Evolutionary conservation across 2,797 vertebrate genomes (phyloP), one percentile per base, ranked within the genome.

Genomic region (Kryptolebias ocellatus): DNA sequence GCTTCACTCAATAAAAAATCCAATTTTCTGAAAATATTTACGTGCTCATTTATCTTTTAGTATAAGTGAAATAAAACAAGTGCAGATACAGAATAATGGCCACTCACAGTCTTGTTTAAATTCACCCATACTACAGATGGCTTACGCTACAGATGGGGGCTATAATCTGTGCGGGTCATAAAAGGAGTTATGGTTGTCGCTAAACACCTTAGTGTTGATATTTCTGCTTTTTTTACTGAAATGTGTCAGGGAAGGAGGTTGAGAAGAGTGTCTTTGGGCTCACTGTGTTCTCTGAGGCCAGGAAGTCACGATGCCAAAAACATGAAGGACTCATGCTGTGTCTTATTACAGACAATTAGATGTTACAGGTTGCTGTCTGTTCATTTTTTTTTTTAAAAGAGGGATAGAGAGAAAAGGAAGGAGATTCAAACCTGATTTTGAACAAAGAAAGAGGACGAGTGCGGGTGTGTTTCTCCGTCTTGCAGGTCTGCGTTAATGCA

Each of bases 401-500:
- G 5, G 8, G 7, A 47, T 47, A 18, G 8, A 18, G 6, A 12
- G 46, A 50, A 64, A 63, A 5, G n/a, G 58, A 47, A 55, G 60
- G 71, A 69, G 83, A 80, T 77, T 71, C 74, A 72, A 76, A 86
- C 77, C 79, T 71, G 80, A 62, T 77, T 85, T 79, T 58, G 74
- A 87, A 90, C 83, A 85, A 89, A 80, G 79, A 80, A 67, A 85
- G 60, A 75, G 75, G 59, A 67, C 57, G 57, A 66, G 68, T 51
- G 56, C 17, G 80, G 71, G 78, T 84, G 78, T 83, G 78, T 78
- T 81, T 84, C 77, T 83, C 74, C 57, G 54, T 88, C 89, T 90
- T 92, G 90, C 89, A 83, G 90, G 87, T 89, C 85, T 86, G 83
- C 84, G 84, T 92, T 94, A 91, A 93, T 94, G 92, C 91, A 90